Base-by-base conservation (phyloP, 2,888 invertebrate species). In the Acanthosepion esculentum region DNA sequence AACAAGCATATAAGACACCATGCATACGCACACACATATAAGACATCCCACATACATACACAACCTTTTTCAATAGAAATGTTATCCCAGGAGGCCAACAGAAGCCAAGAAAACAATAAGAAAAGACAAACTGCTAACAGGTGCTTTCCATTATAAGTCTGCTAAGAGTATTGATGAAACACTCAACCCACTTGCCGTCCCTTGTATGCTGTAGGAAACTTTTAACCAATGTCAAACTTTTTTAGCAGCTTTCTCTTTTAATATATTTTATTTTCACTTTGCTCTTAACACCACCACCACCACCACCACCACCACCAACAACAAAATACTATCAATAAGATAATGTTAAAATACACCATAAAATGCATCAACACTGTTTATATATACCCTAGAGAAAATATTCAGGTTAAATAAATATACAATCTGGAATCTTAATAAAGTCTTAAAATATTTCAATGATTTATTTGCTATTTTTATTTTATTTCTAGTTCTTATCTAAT, bases 41-140 rank as follows among this genome's bases (percentile, higher is more conserved):
- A 29, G n/a, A 55, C 78, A 78, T 3, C 15, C 18, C n/a, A 78
- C 33, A 78, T 1, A 10, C 15, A n/a, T 8, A 33, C 15, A n/a
- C 15, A 33, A 3, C 78, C 18, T 78, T 78, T 78, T n/a, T 78
- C n/a, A 78, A 78, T 78, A 78, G 78, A 78, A 78, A 78, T 78
- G 78, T n/a, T 78, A 78, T 78, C 78, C 78, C 78, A 78, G 78
- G 78, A 78, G 78, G 18, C 78, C 78, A 78, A 78, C 78, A 33
- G 78, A 78, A 78, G 78, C n/a, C 78, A n/a, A 78, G n/a, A 33
- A 78, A 78, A 78, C 33, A 78, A 78, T 78, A 15, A 78, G n/a
- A n/a, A 78, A 78, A 78, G 33, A 33, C 78, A 78, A 78, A 78
- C 15, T 78, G n/a, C 78, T 78, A 78, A 78, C 78, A 78, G 78